Evolutionary conservation across 2,888 invertebrate species (phyloP).

Genomic region (Parascotia fuliginaria): DNA sequence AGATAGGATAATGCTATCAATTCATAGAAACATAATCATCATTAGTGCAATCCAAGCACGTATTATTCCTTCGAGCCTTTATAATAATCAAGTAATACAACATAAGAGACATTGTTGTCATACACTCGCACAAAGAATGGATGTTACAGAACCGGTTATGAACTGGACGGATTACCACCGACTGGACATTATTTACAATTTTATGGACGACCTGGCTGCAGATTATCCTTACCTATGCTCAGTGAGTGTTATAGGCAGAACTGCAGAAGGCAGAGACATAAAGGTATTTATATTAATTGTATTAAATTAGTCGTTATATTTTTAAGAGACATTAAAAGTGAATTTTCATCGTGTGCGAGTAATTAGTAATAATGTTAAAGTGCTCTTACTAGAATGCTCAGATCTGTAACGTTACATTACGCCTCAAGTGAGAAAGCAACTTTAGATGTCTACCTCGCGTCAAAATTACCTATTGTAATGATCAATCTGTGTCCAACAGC

Average conservation of each 20-base stretch:
- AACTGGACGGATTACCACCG: slow-evolving; percentile 74
- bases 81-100: background rate
- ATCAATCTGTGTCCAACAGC: too few species aligned
- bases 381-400: too few species aligned
- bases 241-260: slow-evolving; percentile 66
- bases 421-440: too few species aligned
- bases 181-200: slow-evolving; percentile 67
- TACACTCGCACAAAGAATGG: background rate
- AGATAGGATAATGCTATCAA: slow-evolving; percentile 2
- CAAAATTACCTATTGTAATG: too few species aligned
- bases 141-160: slow-evolving; percentile 54
- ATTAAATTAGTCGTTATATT: too few species aligned
- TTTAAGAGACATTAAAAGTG: too few species aligned
- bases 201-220: slow-evolving; percentile 62
- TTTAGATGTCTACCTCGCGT: too few species aligned
- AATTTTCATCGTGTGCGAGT: too few species aligned
- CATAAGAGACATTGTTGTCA: background rate
- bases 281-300: slow-evolving; percentile 51
- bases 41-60: slow-evolving; percentile 25
- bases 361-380: too few species aligned
- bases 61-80: slow-evolving; percentile 12
- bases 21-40: too few species aligned
- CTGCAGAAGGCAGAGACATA: slow-evolving; percentile 71
- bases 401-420: too few species aligned
- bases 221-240: slow-evolving; percentile 70